Percentiles rank a stretch among this genome's conserved stretches.
These are phyloP conservation scores for Ceratina calcarata DNA, from an alignment of 1,140 invertebrate species.

Conservation along the genomic window DNA sequence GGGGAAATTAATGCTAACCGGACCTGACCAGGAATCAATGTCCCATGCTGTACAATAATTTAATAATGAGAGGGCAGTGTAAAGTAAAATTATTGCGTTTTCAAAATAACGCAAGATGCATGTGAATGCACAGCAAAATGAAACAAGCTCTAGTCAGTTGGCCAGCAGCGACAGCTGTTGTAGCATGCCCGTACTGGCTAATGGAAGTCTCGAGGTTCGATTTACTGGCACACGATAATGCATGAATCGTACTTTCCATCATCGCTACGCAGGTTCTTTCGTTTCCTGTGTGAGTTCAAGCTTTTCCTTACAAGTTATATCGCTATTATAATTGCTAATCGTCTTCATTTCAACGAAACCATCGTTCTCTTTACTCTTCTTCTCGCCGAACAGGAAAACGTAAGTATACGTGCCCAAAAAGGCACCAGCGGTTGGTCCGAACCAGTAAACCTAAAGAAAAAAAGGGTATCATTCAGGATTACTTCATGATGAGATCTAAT, in stretches of 20 bases:
- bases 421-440: slow-evolving; percentile 67
- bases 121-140: background rate
- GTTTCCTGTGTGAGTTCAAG: background rate
- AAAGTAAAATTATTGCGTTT: background rate
- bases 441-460: slow-evolving; percentile 68
- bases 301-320: background rate
- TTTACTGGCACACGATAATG: slow-evolving; percentile 12
- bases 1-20: no score
- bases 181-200: background rate
- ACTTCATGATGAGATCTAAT: slow-evolving; percentile 17
- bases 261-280: background rate
- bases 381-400: slow-evolving; percentile 60
- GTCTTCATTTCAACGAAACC: slow-evolving; percentile 2
- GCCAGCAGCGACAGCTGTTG: background rate
- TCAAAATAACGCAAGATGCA: background rate
- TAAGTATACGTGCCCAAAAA: slow-evolving; percentile 69
- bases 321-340: background rate
- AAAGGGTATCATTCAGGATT: slow-evolving; percentile 23
- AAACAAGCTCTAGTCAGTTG: background rate
- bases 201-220: background rate
- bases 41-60: no score
- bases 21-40: no score
- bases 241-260: background rate
- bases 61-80: background rate
- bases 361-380: background rate